phyloP scores from a whole-genome alignment of 1,140 invertebrate genomes.

The Dreissena rostriformis region DNA sequence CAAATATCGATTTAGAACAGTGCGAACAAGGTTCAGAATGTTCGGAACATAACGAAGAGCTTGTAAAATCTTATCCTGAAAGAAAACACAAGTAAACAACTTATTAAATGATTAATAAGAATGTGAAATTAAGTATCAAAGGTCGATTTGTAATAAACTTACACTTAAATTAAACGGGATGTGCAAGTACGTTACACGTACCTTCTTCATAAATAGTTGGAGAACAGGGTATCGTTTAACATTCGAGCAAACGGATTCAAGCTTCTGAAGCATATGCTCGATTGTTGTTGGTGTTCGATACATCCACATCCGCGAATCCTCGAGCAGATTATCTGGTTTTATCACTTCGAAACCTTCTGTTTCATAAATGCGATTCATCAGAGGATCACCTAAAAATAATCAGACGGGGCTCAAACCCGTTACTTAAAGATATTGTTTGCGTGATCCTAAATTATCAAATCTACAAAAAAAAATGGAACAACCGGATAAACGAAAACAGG shows the following conservation, averaged over 20 bases:
- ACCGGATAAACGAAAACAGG: too few species aligned
- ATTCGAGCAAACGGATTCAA: slow-evolving; percentile 12
- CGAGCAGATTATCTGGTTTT: slow-evolving; percentile 14
- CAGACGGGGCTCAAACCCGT: too few species aligned
- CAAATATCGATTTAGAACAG: slow-evolving; percentile 64
- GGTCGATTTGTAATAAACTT: neutral
- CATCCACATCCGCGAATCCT: slow-evolving; percentile 59
- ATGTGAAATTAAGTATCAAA: neutral
- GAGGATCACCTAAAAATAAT: slow-evolving; percentile 8
- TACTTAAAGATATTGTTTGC: too few species aligned
- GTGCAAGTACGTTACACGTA: slow-evolving; percentile 20
- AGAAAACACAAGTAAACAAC: neutral
- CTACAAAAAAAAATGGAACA: too few species aligned
- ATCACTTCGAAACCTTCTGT: slow-evolving; percentile 38
- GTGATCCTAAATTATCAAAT: too few species aligned
- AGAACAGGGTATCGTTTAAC: slow-evolving; percentile 52
- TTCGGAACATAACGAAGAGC: slow-evolving; percentile 68
- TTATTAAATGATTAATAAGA: neutral
- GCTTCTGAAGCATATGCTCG: slow-evolving; percentile 54
- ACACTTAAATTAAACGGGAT: neutral
- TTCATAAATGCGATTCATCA: slow-evolving; percentile 65
- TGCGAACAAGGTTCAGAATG: slow-evolving; percentile 67
- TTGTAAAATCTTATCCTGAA: slow-evolving; percentile 67
- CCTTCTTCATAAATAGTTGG: slow-evolving; percentile 62
- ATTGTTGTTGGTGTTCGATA: slow-evolving; percentile 58